Conservation (phyloP, 2,113 vertebrate genomes). For the Pica pica region DNA sequence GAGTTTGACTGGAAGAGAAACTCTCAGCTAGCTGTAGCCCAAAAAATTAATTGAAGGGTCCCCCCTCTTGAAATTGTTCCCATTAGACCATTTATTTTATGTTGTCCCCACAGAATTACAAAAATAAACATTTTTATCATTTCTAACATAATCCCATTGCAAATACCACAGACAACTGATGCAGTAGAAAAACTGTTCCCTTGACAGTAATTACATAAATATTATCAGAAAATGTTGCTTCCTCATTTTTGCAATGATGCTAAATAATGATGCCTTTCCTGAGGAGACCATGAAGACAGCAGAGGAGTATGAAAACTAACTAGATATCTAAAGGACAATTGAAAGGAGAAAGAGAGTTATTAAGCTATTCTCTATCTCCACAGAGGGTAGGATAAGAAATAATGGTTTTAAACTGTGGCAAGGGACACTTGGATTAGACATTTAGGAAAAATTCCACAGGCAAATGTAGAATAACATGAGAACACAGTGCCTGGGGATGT, state of each 20-base stretch:
- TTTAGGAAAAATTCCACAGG: background rate
- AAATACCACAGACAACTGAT: background rate
- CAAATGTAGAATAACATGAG: background rate
- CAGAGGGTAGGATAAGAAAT: background rate
- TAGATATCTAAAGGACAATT: background rate
- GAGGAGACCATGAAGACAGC: background rate
- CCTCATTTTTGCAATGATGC: background rate
- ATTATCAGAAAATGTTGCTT: background rate
- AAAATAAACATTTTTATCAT: background rate
- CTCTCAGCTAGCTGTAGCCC: background rate
- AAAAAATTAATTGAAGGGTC: background rate
- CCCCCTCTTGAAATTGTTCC: background rate
- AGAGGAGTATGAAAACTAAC: background rate
- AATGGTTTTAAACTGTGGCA: background rate
- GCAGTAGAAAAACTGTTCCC: background rate
- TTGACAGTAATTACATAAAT: background rate
- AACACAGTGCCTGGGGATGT: background rate
- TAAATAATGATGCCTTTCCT: background rate
- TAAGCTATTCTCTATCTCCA: background rate
- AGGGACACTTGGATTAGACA: background rate
- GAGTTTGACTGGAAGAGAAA: background rate
- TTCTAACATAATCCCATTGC: background rate
- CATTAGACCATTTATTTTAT: background rate
- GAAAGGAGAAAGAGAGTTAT: background rate
- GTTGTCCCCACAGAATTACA: background rate